Evolutionary conservation across 2,113 vertebrate species (phyloP).

Genomic region (Poeciliopsis turrubarensis): DNA sequence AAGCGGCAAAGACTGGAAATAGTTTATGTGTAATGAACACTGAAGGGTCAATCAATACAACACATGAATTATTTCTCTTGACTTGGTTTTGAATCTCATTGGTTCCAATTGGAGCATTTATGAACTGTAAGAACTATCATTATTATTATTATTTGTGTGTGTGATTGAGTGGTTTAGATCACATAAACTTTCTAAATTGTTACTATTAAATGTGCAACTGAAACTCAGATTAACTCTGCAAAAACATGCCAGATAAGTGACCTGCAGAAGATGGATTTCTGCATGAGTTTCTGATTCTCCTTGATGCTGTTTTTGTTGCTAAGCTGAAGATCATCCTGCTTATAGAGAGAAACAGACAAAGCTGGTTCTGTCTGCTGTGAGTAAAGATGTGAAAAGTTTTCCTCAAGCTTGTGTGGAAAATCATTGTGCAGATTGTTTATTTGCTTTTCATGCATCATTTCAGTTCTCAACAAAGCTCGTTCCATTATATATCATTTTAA

Average conservation of each 20-base stretch:
- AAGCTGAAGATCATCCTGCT: conserved; percentile 60
- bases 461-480: background rate
- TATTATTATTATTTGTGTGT: too few relatives aligned
- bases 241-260: background rate
- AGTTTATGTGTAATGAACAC: too few relatives aligned
- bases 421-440: background rate
- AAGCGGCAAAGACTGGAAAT: too few relatives aligned
- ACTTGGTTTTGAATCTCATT: too few relatives aligned
- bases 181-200: background rate
- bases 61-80: too few relatives aligned
- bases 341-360: conserved; percentile 45
- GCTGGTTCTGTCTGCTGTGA: conserved; percentile 71
- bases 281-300: conserved; percentile 25
- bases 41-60: too few relatives aligned
- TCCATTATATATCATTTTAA: background rate
- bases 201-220: background rate
- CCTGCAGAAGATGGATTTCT: background rate
- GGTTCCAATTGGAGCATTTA: too few relatives aligned
- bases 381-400: conserved; percentile 49
- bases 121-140: too few relatives aligned
- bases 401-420: conserved; percentile 7
- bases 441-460: background rate
- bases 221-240: background rate
- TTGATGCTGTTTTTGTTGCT: conserved; percentile 34
- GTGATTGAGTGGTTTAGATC: too few relatives aligned